Conservation (phyloP, 2,888 invertebrate genomes). For the Caenorhabditis parvicauda region DNA sequence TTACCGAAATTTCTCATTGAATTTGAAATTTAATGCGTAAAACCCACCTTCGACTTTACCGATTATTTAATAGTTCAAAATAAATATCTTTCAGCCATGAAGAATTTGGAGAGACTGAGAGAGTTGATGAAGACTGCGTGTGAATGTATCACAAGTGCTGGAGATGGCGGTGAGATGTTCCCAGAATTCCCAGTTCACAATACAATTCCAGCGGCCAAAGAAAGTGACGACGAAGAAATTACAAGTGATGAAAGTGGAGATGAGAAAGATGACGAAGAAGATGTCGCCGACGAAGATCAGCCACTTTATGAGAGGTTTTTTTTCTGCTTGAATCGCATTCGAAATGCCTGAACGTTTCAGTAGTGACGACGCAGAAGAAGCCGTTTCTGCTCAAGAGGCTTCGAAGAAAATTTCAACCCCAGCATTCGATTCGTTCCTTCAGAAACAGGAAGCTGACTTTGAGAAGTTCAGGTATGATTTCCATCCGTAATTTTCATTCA, state of each 20-base stretch:
- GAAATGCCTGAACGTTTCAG: no score
- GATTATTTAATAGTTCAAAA: neutral
- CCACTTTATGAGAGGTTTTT: no score
- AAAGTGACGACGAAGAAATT: slow-evolving; percentile 52
- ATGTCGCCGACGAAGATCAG: slow-evolving; percentile 19
- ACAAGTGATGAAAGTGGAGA: slow-evolving; percentile 45
- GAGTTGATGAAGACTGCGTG: slow-evolving; percentile 14
- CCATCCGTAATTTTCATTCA: neutral
- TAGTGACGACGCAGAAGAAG: neutral
- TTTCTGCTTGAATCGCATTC: neutral
- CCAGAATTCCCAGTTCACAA: neutral
- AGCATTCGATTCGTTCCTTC: no score
- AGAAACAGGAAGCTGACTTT: slow-evolving; percentile 3
- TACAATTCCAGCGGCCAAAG: slow-evolving; percentile 4
- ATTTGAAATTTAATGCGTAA: neutral
- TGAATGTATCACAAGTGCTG: slow-evolving; percentile 5
- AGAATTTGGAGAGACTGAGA: slow-evolving; percentile 33
- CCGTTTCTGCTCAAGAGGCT: slow-evolving; percentile 11
- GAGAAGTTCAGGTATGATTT: no score
- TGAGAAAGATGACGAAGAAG: slow-evolving; percentile 17
- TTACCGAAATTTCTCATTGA: no score
- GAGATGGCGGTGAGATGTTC: slow-evolving; percentile 2
- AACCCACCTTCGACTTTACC: neutral
- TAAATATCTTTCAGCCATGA: slow-evolving; percentile 19
- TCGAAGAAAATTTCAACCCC: slow-evolving; percentile 12